These are phyloP conservation scores for Heliconius hortense DNA, from an alignment of 2,888 invertebrate genomes.

Conservation along the genomic window DNA sequence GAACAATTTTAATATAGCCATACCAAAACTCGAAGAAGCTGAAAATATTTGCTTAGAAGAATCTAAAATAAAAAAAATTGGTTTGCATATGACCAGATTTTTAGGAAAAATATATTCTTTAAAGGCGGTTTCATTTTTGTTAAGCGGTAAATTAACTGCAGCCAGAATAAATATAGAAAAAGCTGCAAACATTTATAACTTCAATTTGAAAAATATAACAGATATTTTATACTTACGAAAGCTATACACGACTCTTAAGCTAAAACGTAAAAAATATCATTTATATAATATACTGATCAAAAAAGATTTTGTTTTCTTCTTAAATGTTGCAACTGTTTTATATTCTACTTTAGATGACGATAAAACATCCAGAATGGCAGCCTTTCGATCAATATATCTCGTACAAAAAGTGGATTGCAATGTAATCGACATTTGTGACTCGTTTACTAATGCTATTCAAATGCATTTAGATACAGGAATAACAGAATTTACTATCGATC, in stretches of 20 bases:
- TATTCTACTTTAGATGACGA: conserved; percentile 64
- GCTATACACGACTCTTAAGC: conserved; percentile 50
- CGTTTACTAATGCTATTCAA: conserved; percentile 72
- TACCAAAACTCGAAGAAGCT: conserved; percentile 62
- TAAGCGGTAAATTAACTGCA: conserved; percentile 53
- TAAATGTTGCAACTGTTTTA: conserved; percentile 65
- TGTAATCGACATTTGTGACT: conserved; percentile 69
- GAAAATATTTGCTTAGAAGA: conserved; percentile 56
- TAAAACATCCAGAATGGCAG: conserved; percentile 56
- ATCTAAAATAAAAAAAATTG: conserved; percentile 42
- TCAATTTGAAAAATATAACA: conserved; percentile 60
- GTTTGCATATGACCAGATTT: conserved; percentile 56
- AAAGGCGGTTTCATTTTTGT: conserved; percentile 59
- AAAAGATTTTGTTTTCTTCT: conserved; percentile 66
- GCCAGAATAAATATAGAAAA: conserved; percentile 62
- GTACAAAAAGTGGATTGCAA: conserved; percentile 64
- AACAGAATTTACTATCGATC: conserved; percentile 58
- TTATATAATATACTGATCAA: conserved; percentile 52
- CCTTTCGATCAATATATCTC: conserved; percentile 60
- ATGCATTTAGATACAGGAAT: conserved; percentile 70
- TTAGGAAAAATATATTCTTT: conserved; percentile 66
- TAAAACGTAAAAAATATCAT: conserved; percentile 56
- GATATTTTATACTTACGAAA: conserved; percentile 55
- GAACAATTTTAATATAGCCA: conserved; percentile 56
- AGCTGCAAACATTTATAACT: conserved; percentile 60